phyloP scores from a whole-genome alignment of 2,113 vertebrate species.

The Cyanocitta stelleri region DNA sequence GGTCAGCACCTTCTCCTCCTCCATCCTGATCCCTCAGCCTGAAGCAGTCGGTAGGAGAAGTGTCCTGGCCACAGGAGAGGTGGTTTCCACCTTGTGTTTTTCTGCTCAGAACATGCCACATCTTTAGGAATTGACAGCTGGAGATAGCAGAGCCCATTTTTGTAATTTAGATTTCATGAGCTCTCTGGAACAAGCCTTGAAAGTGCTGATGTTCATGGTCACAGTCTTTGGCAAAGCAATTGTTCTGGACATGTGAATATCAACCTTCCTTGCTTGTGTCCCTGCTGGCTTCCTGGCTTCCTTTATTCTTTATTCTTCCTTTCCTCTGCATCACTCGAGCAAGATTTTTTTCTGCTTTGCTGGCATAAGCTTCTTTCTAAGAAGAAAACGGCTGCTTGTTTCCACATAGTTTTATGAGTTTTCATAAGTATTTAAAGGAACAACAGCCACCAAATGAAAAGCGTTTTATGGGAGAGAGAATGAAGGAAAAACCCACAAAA shows the following conservation, averaged over 20 bases:
- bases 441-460: background rate
- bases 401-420: background rate
- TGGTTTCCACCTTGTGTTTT: background rate
- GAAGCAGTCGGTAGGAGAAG: background rate
- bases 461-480: background rate
- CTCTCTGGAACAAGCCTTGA: background rate
- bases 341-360: background rate
- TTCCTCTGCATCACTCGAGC: background rate
- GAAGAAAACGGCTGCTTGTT: background rate
- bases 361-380: background rate
- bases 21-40: background rate
- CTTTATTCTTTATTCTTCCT: background rate
- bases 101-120: rapidly evolving
- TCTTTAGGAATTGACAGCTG: background rate
- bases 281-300: background rate
- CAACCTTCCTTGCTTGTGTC: background rate
- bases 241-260: background rate
- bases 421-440: constrained; percentile 27
- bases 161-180: background rate
- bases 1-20: background rate
- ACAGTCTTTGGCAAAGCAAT: background rate
- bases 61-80: background rate
- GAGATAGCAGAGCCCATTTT: background rate
- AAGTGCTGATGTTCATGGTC: background rate
- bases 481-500: background rate